Evolutionary conservation across 2,797 vertebrate species (phyloP).

Genomic region (Avahi laniger): DNA sequence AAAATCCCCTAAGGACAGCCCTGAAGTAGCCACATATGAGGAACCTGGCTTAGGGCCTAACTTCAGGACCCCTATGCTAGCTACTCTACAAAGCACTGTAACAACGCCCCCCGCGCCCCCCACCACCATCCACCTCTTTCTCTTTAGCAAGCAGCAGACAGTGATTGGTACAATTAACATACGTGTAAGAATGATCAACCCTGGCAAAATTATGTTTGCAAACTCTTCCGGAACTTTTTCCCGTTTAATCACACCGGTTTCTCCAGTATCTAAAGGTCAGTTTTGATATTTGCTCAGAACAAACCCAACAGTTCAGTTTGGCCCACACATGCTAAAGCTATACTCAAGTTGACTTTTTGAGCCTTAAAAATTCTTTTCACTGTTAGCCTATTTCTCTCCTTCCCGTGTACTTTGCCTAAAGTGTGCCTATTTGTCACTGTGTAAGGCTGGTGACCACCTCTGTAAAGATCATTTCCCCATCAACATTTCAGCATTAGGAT

Average conservation of each 20-base stretch:
- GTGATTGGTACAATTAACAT: not conserved
- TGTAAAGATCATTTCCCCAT: not conserved
- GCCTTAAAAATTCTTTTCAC: not conserved
- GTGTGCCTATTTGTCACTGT: not conserved
- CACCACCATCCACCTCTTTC: too few relatives aligned
- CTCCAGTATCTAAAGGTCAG: not conserved
- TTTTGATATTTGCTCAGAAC: not conserved
- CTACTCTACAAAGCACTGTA: not conserved
- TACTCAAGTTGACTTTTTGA: not conserved
- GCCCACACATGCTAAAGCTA: not conserved
- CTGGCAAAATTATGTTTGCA: not conserved
- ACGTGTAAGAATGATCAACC: not conserved
- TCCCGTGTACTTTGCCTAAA: not conserved
- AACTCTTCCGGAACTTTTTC: not conserved
- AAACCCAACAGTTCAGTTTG: not conserved
- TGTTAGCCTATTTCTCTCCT: not conserved
- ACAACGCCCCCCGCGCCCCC: accelerated
- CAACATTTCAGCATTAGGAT: not conserved
- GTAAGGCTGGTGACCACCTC: not conserved
- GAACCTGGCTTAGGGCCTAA: not conserved
- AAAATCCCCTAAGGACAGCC: not conserved
- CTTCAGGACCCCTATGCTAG: not conserved
- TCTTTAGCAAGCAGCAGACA: not conserved
- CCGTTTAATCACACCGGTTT: not conserved
- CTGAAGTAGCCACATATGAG: not conserved